Evolutionary conservation across 2,888 invertebrate genomes (phyloP).

Genomic region (Parnassius apollo): DNA sequence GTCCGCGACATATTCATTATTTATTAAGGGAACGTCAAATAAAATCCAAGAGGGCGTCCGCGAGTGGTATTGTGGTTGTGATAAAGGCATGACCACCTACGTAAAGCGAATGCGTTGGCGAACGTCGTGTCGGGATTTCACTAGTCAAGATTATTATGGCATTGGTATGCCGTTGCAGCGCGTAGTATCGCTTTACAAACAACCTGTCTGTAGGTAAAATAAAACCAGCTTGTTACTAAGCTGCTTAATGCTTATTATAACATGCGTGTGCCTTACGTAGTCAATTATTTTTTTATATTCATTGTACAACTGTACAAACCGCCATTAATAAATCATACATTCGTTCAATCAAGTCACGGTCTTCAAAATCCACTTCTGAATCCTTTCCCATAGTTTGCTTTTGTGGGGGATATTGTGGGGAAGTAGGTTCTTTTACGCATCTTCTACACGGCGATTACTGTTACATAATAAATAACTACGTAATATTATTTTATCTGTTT

Average conservation of each 20-base stretch:
- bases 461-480: no score
- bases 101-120: conserved; percentile 56
- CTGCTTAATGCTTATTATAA: conserved; percentile 27
- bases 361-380: no score
- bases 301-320: no score
- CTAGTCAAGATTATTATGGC: conserved; percentile 54
- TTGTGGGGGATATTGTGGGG: no score
- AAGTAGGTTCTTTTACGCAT: no score
- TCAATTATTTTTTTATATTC: neutral
- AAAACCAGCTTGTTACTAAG: conserved; percentile 26
- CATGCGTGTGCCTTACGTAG: neutral
- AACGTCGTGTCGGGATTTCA: conserved; percentile 45
- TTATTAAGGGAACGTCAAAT: conserved; percentile 62
- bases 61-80: conserved; percentile 57
- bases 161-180: conserved; percentile 41
- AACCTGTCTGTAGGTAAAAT: conserved; percentile 30
- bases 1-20: conserved; percentile 49
- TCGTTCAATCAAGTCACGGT: no score
- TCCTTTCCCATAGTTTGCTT: no score
- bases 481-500: no score
- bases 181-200: conserved; percentile 28
- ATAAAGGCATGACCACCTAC: conserved; percentile 74
- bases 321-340: no score
- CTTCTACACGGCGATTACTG: no score
- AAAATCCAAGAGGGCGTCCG: conserved; percentile 53